A percentile compares a stretch with the other conserved stretches of the same genome.
These are phyloP conservation scores for Halcyon malimbica DNA, from an alignment of 2,113 vertebrate genomes.

Conservation along the genomic window DNA sequence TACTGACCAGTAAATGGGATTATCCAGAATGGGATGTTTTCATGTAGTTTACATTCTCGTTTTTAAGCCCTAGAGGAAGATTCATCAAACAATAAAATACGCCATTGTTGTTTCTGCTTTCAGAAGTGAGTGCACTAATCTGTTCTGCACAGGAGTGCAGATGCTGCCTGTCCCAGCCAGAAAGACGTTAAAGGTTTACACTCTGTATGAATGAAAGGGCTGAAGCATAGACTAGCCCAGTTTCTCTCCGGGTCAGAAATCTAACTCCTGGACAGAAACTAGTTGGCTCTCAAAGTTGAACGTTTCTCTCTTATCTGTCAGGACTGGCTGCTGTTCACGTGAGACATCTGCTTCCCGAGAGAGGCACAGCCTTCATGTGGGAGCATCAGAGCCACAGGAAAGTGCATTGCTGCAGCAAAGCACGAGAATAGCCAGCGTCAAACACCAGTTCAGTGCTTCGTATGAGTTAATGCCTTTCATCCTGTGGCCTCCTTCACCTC, in stretches of 20 bases:
- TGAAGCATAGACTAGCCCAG: not conserved
- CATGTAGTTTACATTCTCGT: not conserved
- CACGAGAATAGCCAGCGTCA: not conserved
- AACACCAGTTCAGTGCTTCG: not conserved
- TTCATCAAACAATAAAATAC: not conserved
- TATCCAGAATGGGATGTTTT: not conserved
- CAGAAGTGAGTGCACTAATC: not conserved
- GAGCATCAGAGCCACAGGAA: not conserved
- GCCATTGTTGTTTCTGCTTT: not conserved
- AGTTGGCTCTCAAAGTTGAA: not conserved
- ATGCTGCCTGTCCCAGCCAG: not conserved
- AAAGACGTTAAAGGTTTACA: not conserved
- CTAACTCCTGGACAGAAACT: not conserved
- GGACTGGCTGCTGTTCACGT: not conserved
- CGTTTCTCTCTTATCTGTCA: not conserved
- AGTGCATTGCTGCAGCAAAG: not conserved
- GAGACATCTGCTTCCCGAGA: not conserved
- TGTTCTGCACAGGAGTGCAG: not conserved
- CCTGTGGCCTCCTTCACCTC: constrained; percentile 18
- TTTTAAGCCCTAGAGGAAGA: not conserved
- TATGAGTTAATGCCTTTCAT: not conserved
- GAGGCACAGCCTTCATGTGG: not conserved
- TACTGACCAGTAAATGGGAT: not conserved
- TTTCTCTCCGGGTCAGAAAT: not conserved
- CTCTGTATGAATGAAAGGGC: not conserved